These are phyloP conservation scores for Lethocerus indicus DNA, from an alignment of 1,140 invertebrate genomes.

Conservation along the genomic window DNA sequence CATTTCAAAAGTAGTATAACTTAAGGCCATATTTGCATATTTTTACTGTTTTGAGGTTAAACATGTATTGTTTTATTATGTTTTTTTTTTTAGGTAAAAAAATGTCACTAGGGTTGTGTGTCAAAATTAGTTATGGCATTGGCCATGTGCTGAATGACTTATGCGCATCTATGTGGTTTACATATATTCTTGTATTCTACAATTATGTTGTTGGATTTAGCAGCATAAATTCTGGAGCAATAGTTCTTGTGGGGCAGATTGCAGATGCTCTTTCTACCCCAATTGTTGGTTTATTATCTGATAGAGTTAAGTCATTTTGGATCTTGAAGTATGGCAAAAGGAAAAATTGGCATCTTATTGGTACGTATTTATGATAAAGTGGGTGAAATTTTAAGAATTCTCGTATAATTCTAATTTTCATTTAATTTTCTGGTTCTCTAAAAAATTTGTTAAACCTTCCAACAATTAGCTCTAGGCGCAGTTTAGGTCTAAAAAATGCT, in stretches of 20 bases:
- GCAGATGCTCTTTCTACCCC: slow-evolving; percentile 80
- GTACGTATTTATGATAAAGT: slow-evolving; percentile 29
- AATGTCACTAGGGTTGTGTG: background rate
- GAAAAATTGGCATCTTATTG: slow-evolving; percentile 85
- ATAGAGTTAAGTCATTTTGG: slow-evolving; percentile 41
- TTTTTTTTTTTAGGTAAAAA: slow-evolving; percentile 6
- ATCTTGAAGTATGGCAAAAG: slow-evolving; percentile 57
- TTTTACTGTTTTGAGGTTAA: too few relatives aligned
- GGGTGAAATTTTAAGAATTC: background rate
- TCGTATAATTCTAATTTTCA: background rate
- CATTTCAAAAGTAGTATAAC: too few relatives aligned
- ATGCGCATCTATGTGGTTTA: slow-evolving; percentile 94
- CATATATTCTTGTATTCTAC: slow-evolving; percentile 85
- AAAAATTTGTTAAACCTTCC: background rate
- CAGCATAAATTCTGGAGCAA: slow-evolving; percentile 51
- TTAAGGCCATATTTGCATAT: too few relatives aligned
- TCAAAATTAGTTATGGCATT: slow-evolving; percentile 36
- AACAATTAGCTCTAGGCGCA: background rate
- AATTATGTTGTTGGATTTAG: slow-evolving; percentile 67
- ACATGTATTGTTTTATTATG: too few relatives aligned
- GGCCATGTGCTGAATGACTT: slow-evolving; percentile 90
- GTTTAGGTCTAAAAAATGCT: background rate
- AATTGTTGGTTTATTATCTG: slow-evolving; percentile 75
- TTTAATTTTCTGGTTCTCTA: background rate
- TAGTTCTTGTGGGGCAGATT: slow-evolving; percentile 74